phyloP scores from a whole-genome alignment of 2,797 vertebrate species.

The Natrix natrix region DNA sequence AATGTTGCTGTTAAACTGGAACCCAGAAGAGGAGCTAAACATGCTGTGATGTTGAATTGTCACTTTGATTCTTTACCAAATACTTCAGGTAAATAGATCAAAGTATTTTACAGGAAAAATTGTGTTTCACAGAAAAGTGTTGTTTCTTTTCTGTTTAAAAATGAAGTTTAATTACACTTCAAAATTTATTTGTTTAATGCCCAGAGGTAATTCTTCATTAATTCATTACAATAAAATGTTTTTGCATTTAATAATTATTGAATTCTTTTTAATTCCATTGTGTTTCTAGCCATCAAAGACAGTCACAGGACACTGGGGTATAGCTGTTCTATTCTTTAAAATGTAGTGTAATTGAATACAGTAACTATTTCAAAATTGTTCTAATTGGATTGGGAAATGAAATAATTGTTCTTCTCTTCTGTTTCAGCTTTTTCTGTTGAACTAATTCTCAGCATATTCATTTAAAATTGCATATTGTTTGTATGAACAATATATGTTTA shows the following conservation, averaged over 20 bases:
- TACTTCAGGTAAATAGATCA: slow-evolving; percentile 81
- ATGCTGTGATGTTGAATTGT: slow-evolving; percentile 93
- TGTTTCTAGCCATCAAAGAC: neutral
- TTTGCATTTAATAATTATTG: neutral
- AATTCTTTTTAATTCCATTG: neutral
- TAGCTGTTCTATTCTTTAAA: neutral
- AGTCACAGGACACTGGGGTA: neutral
- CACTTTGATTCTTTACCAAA: slow-evolving; percentile 97
- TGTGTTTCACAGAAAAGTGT: neutral
- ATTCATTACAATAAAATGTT: neutral
- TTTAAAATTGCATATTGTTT: neutral
- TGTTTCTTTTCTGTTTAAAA: neutral
- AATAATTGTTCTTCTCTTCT: neutral
- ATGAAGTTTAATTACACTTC: neutral
- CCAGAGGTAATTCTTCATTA: neutral
- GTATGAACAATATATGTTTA: neutral
- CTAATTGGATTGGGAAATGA: neutral
- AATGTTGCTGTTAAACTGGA: slow-evolving; percentile 90
- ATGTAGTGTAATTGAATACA: neutral
- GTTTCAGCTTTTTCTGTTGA: neutral
- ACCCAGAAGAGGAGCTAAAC: slow-evolving; percentile 81
- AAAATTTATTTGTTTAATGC: neutral
- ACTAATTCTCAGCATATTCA: neutral
- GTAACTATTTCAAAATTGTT: neutral
- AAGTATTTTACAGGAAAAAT: neutral